Percentiles rank a stretch among this genome's conserved stretches.
Conservation (phyloP, 1,140 invertebrate genomes). For the Drosophila tropicalis region DNA sequence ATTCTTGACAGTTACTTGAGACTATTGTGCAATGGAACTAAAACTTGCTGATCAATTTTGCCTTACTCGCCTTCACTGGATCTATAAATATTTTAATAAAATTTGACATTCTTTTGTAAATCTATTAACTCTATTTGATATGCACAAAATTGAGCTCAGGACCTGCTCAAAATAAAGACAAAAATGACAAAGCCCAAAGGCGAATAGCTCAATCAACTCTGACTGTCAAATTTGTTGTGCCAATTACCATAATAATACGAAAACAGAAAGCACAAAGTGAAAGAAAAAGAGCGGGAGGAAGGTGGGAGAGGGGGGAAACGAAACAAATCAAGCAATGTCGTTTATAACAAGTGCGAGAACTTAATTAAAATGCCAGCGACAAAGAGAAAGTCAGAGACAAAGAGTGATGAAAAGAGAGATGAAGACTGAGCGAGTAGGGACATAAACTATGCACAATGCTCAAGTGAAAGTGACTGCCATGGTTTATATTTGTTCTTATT, state of each 20-base stretch:
- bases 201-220: slow-evolving; percentile 56
- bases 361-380: slow-evolving; percentile 75
- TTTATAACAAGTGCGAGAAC: slow-evolving; percentile 80
- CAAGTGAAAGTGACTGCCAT: slow-evolving; percentile 66
- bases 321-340: slow-evolving; percentile 74
- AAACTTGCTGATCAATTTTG: neutral
- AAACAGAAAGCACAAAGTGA: slow-evolving; percentile 11
- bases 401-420: neutral
- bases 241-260: slow-evolving; percentile 75
- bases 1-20: too few species aligned
- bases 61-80: neutral
- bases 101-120: neutral
- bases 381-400: slow-evolving; percentile 37
- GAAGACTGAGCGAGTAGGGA: slow-evolving; percentile 3
- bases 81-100: slow-evolving; percentile 2
- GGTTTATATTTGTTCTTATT: slow-evolving; percentile 35
- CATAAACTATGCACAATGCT: slow-evolving; percentile 76
- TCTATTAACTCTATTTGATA: slow-evolving; percentile 7
- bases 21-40: neutral
- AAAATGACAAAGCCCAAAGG: slow-evolving; percentile 34
- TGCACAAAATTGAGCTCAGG: neutral
- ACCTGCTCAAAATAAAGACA: neutral
- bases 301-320: slow-evolving; percentile 12
- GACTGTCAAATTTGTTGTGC: slow-evolving; percentile 68
- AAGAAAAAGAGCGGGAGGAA: neutral